phyloP scores from a whole-genome alignment of 2,113 vertebrate genomes.

The Nerophis ophidion region DNA sequence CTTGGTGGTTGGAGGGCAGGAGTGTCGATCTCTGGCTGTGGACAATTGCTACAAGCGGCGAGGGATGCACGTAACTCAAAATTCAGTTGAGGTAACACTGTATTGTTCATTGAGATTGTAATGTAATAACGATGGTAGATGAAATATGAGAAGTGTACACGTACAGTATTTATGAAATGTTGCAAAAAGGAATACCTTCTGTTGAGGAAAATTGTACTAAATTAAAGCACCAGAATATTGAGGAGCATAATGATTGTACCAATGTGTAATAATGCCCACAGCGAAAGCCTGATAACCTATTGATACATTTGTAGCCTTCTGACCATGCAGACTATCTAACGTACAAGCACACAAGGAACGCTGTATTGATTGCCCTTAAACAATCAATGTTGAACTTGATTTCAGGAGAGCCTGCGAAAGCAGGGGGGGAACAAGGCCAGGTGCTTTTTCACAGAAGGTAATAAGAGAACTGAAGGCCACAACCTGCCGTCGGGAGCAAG shows the following conservation, averaged over 20 bases:
- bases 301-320: conserved; percentile 8
- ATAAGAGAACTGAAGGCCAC: conserved; percentile 41
- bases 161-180: no score
- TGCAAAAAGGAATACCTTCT: no score
- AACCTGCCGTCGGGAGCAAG: conserved; percentile 44
- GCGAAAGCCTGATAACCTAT: conserved; percentile 12
- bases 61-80: no score
- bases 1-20: no score
- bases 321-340: conserved; percentile 19
- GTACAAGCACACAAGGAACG: conserved; percentile 21
- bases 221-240: background rate
- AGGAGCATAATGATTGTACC: conserved; percentile 1
- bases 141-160: no score
- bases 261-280: conserved; percentile 8
- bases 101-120: no score
- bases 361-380: conserved; percentile 50
- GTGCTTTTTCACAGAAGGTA: conserved; percentile 17
- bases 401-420: conserved; percentile 30
- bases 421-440: conserved; percentile 18
- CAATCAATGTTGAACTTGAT: conserved; percentile 54
- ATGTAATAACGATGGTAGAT: no score
- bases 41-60: no score
- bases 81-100: no score
- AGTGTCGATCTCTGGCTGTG: no score
- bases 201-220: background rate